A percentile compares a stretch with the other conserved stretches of the same genome.
These are phyloP conservation scores for Heteropelma amictum DNA, from an alignment of 2,888 invertebrate genomes.

Conservation along the genomic window DNA sequence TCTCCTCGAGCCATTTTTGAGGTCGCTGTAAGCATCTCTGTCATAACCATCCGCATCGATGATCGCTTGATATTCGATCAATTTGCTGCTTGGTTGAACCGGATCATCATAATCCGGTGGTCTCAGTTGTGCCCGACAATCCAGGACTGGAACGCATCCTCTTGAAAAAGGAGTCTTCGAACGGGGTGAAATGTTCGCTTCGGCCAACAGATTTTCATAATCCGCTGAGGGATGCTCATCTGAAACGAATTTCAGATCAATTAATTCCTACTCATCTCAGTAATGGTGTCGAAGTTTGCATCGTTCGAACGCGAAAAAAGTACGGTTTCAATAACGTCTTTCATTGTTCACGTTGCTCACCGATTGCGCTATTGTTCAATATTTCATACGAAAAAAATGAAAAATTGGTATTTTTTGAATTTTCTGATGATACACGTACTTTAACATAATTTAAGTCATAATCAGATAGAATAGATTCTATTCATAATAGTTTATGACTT, in stretches of 20 bases:
- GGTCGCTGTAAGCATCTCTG: not conserved
- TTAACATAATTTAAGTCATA: too few species aligned
- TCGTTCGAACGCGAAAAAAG: too few species aligned
- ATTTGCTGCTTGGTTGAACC: not conserved
- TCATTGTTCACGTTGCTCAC: too few species aligned
- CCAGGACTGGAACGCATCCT: conserved; percentile 27
- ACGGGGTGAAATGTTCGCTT: conserved; percentile 75
- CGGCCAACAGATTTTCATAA: conserved; percentile 81
- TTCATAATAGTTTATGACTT: too few species aligned
- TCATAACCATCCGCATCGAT: not conserved
- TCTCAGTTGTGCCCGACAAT: conserved; percentile 50
- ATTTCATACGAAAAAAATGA: too few species aligned
- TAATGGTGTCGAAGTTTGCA: too few species aligned
- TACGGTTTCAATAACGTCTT: too few species aligned
- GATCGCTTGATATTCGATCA: not conserved
- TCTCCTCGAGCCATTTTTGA: not conserved
- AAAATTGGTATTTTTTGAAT: too few species aligned
- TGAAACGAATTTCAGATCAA: conserved; percentile 48
- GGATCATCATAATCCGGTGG: conserved; percentile 36
- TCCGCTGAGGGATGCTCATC: conserved; percentile 80
- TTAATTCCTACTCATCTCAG: too few species aligned
- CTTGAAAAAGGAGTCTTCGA: not conserved
- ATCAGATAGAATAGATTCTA: too few species aligned
- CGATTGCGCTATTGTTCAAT: too few species aligned
- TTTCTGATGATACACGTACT: too few species aligned